Conservation (phyloP, 2,797 vertebrate species). For the Heliangelus exortis region DNA sequence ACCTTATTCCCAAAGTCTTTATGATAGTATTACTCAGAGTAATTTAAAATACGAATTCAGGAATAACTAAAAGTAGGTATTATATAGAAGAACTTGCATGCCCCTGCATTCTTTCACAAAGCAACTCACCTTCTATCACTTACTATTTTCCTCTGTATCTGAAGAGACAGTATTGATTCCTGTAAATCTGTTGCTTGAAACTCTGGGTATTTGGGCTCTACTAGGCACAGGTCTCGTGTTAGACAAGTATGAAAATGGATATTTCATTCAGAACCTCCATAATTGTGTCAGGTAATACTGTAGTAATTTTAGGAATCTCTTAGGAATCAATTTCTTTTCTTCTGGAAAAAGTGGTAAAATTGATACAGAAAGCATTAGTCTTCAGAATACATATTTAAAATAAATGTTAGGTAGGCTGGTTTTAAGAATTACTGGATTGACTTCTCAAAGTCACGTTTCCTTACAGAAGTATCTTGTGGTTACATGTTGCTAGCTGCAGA, state of each 20-base stretch:
- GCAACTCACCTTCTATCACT: not conserved
- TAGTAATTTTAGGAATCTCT: not conserved
- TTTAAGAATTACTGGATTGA: not conserved
- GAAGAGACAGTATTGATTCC: not conserved
- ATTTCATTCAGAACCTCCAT: not conserved
- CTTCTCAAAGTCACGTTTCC: not conserved
- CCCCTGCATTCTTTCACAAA: not conserved
- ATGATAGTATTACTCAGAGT: not conserved
- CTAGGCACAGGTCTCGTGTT: not conserved
- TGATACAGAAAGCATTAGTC: not conserved
- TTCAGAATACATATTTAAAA: not conserved
- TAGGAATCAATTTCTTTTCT: not conserved
- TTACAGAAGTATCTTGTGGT: not conserved
- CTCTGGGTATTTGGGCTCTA: not conserved
- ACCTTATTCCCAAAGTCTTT: not conserved
- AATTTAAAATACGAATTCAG: not conserved
- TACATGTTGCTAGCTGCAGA: not conserved
- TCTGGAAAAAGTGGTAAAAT: not conserved
- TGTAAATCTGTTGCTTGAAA: not conserved
- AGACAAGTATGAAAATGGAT: not conserved
- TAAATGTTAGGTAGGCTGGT: not conserved
- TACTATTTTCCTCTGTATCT: not conserved
- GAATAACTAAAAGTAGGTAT: not conserved
- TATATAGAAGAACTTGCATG: not conserved
- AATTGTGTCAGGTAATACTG: not conserved